Evolutionary conservation across 2,797 vertebrate species (phyloP).

Genomic region (Natrix natrix): DNA sequence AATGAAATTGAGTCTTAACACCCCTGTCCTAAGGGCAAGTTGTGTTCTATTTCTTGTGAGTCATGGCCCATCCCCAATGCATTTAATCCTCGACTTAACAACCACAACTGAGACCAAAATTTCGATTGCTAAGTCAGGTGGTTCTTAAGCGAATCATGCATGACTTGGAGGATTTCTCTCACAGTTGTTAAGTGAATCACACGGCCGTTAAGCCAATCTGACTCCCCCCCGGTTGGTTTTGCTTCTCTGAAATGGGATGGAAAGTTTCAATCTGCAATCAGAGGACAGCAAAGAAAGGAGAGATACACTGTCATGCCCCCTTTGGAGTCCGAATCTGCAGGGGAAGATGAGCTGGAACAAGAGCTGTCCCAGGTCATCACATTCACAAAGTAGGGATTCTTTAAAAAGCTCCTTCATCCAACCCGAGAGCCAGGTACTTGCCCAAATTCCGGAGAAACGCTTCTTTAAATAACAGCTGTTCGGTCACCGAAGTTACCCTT

Average conservation of each 20-base stretch:
- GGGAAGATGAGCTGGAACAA: no score
- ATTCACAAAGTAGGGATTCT: neutral
- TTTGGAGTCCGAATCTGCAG: no score
- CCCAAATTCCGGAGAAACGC: neutral
- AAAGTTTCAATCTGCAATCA: neutral
- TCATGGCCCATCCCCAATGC: neutral
- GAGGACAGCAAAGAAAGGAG: neutral
- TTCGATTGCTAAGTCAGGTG: neutral
- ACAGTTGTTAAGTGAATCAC: neutral
- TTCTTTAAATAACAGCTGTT: neutral
- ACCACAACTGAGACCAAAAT: neutral
- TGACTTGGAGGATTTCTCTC: neutral
- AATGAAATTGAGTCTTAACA: no score
- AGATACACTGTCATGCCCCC: no score
- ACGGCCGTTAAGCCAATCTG: neutral
- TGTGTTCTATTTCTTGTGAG: neutral
- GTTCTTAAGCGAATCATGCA: neutral
- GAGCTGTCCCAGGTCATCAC: no score
- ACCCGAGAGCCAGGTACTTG: neutral
- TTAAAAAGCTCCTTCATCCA: neutral
- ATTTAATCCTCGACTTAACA: neutral
- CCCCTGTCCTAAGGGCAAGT: neutral
- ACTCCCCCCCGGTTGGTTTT: neutral
- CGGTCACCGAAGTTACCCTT: neutral
- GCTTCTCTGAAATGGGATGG: no score